Percentiles rank a stretch among this genome's conserved stretches.
phyloP scores from a whole-genome alignment of 2,797 vertebrate species.

The Pseudochaenichthys georgianus region DNA sequence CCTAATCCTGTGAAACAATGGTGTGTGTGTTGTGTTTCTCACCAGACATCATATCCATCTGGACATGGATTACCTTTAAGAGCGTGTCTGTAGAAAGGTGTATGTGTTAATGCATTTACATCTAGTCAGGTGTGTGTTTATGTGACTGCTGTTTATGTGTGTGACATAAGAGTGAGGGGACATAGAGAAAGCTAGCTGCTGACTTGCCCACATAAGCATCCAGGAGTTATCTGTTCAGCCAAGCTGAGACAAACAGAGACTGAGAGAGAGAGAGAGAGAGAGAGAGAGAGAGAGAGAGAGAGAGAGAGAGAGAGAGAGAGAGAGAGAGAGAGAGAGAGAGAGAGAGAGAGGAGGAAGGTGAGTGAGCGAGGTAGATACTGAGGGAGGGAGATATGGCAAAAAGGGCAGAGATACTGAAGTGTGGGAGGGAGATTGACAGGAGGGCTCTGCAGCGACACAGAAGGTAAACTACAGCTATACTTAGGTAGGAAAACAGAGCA shows the following conservation, averaged over 20 bases:
- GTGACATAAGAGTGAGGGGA: slow-evolving; percentile 22
- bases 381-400: slow-evolving; percentile 51
- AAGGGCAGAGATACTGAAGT: slow-evolving; percentile 60
- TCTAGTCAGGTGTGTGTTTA: slow-evolving; percentile 27
- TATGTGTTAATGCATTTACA: slow-evolving; percentile 10
- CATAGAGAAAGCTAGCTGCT: slow-evolving; percentile 36
- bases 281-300: slow-evolving; percentile 17
- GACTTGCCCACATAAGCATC: slow-evolving; percentile 53
- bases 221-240: slow-evolving; percentile 76
- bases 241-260: slow-evolving; percentile 63
- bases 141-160: slow-evolving; percentile 1
- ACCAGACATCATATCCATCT: slow-evolving; percentile 47
- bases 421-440: slow-evolving; percentile 60
- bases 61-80: slow-evolving; percentile 51
- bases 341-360: slow-evolving; percentile 40
- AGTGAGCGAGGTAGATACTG: slow-evolving; percentile 53
- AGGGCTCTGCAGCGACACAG: slow-evolving; percentile 54
- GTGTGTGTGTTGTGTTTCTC: slow-evolving; percentile 49
- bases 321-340: slow-evolving; percentile 24
- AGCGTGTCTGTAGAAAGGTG: background rate
- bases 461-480: slow-evolving; percentile 55
- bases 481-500: slow-evolving; percentile 26
- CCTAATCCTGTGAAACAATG: slow-evolving; percentile 46
- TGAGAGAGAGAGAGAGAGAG: slow-evolving; percentile 25
- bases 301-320: slow-evolving; percentile 27